Evolutionary conservation across 2,888 invertebrate species (phyloP).

Genomic region (Oscheius sp.): DNA sequence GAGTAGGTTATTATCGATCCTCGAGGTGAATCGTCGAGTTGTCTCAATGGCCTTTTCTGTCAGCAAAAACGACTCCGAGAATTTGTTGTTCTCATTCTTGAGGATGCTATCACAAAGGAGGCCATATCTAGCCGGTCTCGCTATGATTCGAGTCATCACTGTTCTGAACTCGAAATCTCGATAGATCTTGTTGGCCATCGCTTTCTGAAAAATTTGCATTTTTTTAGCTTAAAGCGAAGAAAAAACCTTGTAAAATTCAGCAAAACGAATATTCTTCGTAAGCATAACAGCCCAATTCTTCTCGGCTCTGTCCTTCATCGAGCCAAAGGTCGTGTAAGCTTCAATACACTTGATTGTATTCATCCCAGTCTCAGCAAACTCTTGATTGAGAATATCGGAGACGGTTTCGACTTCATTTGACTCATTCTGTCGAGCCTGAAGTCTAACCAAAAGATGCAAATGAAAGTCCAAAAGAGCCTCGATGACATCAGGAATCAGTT

Average conservation of each 20-base stretch:
- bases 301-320: constrained; percentile 48
- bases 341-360: constrained; percentile 33
- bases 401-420: constrained; percentile 57
- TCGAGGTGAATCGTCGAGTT: constrained; percentile 46
- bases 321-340: constrained; percentile 57
- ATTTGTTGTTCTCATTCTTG: constrained; percentile 44
- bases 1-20: constrained; percentile 51
- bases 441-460: constrained; percentile 57
- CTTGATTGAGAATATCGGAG: constrained; percentile 61
- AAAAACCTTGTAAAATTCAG: constrained; percentile 47
- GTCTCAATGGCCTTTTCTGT: constrained; percentile 38
- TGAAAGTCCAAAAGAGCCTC: constrained; percentile 67
- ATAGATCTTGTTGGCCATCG: constrained; percentile 43
- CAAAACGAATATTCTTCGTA: constrained; percentile 42
- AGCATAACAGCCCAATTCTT: constrained; percentile 37
- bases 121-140: constrained; percentile 53
- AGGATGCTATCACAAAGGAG: constrained; percentile 50
- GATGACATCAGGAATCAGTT: constrained; percentile 63
- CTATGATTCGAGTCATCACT: constrained; percentile 51
- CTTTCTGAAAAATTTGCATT: constrained; percentile 11
- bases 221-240: background rate
- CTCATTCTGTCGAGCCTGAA: constrained; percentile 49
- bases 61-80: constrained; percentile 32
- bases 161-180: constrained; percentile 50
- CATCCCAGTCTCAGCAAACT: constrained; percentile 37